phyloP scores from a whole-genome alignment of 2,888 invertebrate genomes.

The Spatulosminthurus flaviceps region DNA sequence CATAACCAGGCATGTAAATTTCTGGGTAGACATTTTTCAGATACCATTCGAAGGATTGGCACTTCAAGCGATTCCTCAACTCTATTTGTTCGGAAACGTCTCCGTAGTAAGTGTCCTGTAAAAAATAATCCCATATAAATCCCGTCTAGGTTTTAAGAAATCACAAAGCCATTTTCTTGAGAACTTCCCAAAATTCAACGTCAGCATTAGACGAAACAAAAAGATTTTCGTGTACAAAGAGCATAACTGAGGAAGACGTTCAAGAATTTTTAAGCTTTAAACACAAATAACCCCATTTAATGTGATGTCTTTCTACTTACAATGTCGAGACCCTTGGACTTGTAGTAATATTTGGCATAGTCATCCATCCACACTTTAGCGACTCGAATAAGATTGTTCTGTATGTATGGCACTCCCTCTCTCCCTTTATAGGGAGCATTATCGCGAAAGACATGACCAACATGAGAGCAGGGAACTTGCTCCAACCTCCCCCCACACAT shows the following conservation, averaged over 20 bases:
- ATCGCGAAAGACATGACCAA: conserved; percentile 98
- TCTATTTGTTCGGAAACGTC: conserved; percentile 84
- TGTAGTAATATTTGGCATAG: conserved; percentile 97
- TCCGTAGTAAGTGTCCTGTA: conserved; percentile 87
- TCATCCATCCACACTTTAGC: conserved; percentile 99
- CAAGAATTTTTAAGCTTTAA: not conserved
- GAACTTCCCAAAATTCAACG: not conserved
- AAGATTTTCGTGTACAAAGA: too few relatives aligned
- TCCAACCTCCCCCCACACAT: conserved; percentile 99
- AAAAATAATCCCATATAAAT: not conserved
- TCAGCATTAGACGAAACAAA: too few relatives aligned
- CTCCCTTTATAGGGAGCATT: conserved; percentile 98
- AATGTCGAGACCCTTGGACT: conserved; percentile 67
- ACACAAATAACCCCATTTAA: not conserved
- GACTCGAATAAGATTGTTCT: conserved; percentile 94
- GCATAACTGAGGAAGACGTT: too few relatives aligned
- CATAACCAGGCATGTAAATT: conserved; percentile 96
- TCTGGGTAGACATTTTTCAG: conserved; percentile 98
- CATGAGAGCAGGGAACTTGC: conserved; percentile 98
- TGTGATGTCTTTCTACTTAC: not conserved
- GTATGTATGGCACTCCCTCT: conserved; percentile 94
- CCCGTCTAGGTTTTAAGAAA: not conserved
- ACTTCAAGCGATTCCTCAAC: conserved; percentile 84
- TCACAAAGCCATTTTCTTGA: too few relatives aligned
- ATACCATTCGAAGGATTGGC: conserved; percentile 99